These are phyloP conservation scores for Drepana falcataria DNA, from an alignment of 2,888 invertebrate genomes.

Conservation along the genomic window DNA sequence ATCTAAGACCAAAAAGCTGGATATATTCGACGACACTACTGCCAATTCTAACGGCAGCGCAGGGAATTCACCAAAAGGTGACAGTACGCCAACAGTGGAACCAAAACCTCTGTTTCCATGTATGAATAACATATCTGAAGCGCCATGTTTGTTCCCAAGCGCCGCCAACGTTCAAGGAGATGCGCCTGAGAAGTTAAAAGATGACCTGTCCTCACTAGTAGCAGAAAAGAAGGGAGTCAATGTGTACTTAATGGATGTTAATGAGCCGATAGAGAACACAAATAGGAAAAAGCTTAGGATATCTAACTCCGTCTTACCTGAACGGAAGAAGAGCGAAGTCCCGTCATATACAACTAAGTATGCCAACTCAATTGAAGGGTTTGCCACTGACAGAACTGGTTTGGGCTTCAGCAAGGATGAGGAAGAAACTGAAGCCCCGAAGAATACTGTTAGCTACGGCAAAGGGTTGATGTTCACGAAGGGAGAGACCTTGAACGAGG, in stretches of 20 bases:
- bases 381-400: constrained; percentile 66
- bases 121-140: constrained; percentile 31
- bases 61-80: constrained; percentile 39
- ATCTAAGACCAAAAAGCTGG: constrained; percentile 38
- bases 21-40: constrained; percentile 33
- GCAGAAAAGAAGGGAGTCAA: constrained; percentile 56
- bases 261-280: constrained; percentile 39
- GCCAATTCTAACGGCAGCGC: constrained; percentile 31
- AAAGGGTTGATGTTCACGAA: constrained; percentile 72
- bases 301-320: constrained; percentile 62
- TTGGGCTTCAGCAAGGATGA: constrained; percentile 64
- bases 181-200: constrained; percentile 25
- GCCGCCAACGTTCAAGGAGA: constrained; percentile 21
- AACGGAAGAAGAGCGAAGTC: constrained; percentile 43
- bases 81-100: constrained; percentile 36
- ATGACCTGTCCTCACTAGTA: constrained; percentile 19
- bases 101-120: constrained; percentile 10
- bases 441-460: constrained; percentile 59
- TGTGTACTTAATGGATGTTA: constrained; percentile 48
- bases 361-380: constrained; percentile 64
- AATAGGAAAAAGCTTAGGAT: constrained; percentile 63
- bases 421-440: constrained; percentile 37
- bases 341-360: constrained; percentile 69
- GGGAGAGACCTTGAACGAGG: constrained; percentile 70
- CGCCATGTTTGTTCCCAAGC: constrained; percentile 31